These are phyloP conservation scores for Lasioglossum calceatum DNA, from an alignment of 2,888 invertebrate genomes.

Conservation along the genomic window DNA sequence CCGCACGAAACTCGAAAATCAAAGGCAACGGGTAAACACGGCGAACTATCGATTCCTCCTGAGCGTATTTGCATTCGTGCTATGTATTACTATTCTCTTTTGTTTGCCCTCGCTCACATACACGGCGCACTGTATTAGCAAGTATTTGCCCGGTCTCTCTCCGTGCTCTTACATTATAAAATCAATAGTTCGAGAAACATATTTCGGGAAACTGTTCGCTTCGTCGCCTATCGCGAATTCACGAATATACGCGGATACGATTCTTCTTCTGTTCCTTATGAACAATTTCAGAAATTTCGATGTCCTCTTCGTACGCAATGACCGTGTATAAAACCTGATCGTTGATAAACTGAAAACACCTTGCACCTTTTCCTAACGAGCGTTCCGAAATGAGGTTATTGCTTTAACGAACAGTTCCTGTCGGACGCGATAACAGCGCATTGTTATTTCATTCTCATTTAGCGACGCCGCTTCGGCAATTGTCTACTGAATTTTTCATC, in stretches of 20 bases:
- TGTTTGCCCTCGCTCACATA: not conserved
- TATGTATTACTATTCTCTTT: not conserved
- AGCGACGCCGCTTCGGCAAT: not conserved
- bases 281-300: not conserved
- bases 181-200: not conserved
- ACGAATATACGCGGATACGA: not conserved
- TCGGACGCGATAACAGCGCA: not conserved
- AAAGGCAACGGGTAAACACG: slow-evolving; percentile 16
- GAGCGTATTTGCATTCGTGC: slow-evolving; percentile 12
- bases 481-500: not conserved
- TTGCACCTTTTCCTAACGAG: not conserved
- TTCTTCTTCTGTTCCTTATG: not conserved
- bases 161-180: slow-evolving; percentile 4
- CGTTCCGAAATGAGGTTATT: not conserved
- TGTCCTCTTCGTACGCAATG: not conserved
- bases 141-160: not conserved
- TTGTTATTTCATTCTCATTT: not conserved
- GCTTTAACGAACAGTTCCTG: not conserved
- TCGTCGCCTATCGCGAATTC: not conserved
- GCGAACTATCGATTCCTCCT: not conserved
- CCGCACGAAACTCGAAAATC: slow-evolving; percentile 6
- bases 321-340: not conserved
- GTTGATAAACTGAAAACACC: not conserved
- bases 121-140: not conserved
- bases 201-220: not conserved